Percentiles rank a stretch among this genome's conserved stretches.
These are phyloP conservation scores for Dufourea novaeangliae DNA, from an alignment of 1,140 invertebrate species.

Conservation along the genomic window DNA sequence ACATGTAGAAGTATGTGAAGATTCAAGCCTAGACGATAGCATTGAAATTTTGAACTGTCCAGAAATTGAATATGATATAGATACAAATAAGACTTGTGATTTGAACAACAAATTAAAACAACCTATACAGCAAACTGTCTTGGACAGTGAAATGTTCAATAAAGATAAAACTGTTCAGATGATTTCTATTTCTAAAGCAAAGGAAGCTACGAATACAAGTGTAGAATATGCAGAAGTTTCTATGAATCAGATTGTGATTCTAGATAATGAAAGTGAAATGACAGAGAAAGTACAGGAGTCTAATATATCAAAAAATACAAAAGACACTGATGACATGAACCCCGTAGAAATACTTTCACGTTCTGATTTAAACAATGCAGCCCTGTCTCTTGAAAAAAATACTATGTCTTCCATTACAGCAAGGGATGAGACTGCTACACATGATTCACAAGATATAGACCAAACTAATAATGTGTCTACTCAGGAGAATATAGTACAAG, in stretches of 20 bases:
- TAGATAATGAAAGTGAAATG: background rate
- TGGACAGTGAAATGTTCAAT: background rate
- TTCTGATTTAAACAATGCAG: background rate
- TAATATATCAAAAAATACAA: background rate
- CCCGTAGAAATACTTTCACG: background rate
- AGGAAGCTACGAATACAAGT: background rate
- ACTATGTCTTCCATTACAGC: background rate
- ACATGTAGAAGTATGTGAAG: background rate
- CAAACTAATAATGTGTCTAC: background rate
- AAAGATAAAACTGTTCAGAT: background rate
- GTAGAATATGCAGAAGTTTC: background rate
- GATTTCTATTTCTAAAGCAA: background rate
- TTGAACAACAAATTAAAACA: background rate
- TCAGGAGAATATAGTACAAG: background rate
- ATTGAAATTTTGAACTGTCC: background rate
- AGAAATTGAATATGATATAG: slow-evolving; percentile 5
- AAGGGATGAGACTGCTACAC: background rate
- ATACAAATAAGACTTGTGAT: background rate
- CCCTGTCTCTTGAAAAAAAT: too few relatives aligned
- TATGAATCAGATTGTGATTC: background rate
- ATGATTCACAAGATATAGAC: background rate
- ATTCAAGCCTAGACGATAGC: background rate
- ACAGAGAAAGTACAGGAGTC: background rate
- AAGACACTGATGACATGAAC: background rate
- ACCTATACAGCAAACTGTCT: background rate